Conservation (phyloP, 2,113 vertebrate genomes). For the Heliornis fulica region DNA sequence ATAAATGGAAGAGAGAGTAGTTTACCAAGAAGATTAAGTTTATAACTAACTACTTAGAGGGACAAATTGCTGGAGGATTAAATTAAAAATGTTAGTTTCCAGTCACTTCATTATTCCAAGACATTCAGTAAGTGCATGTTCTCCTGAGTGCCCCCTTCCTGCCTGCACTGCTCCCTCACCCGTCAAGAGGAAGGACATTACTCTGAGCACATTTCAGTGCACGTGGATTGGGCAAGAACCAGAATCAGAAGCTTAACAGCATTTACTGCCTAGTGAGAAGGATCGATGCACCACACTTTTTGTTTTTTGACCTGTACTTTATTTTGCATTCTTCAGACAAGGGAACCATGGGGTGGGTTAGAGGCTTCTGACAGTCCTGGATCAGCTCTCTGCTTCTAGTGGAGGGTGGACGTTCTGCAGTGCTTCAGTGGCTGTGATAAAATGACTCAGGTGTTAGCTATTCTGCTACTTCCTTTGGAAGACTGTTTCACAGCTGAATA, state of each 20-base stretch:
- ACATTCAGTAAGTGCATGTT: not conserved
- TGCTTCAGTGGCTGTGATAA: not conserved
- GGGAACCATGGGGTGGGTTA: not conserved
- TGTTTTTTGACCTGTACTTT: not conserved
- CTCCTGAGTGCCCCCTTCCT: not conserved
- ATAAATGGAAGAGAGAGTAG: not conserved
- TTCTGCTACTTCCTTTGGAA: slow-evolving; percentile 13
- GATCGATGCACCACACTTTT: not conserved
- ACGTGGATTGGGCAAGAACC: not conserved
- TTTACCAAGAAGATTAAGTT: not conserved
- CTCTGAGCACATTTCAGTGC: not conserved
- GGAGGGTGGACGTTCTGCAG: not conserved
- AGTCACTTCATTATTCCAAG: not conserved
- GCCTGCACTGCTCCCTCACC: not conserved
- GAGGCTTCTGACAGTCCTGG: not conserved
- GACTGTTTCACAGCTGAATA: slow-evolving; percentile 30
- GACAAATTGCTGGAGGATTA: not conserved
- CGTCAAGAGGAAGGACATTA: not conserved
- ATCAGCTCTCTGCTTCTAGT: not conserved
- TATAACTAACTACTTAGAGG: not conserved
- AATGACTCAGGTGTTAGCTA: slow-evolving; percentile 40
- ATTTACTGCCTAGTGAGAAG: not conserved
- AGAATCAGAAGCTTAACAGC: not conserved
- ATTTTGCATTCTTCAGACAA: not conserved
- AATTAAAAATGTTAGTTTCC: not conserved